Evolutionary conservation across 2,888 invertebrate species (phyloP), one percentile per base, ranked within the genome.

Genomic region (Drosophila vallismaia): DNA sequence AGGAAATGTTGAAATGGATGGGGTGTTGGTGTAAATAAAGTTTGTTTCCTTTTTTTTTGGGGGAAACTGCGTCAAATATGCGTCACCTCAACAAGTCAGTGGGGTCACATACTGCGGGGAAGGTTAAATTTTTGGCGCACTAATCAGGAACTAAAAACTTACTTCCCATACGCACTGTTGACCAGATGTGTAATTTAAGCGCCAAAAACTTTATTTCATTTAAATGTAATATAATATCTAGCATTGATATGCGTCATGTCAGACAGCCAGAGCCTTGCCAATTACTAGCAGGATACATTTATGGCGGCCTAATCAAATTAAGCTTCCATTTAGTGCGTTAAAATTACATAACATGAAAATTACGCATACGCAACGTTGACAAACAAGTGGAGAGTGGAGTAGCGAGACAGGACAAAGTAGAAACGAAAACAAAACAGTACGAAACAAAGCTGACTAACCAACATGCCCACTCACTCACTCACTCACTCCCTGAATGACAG

Each of bases 281-380:
- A 36, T 36, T 36, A 59, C 60, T 5, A 46, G 29, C 28, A 31
- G 60, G 60, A 62, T 49, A 64, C 79, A 78, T 75, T 81, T 85
- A 87, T 75, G 85, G 73, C 67, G 88, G 67, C 70, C 76, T 85
- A 87, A 83, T 84, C 79, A 84, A 84, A 88, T 84, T 84, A 84
- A 76, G 88, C 70, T 77, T 72, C 69, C 79, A 85, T 88, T 84
- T 79, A 85, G 85, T 72, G 79, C 81, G 82, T 77, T 64, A 44
- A 77, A 88, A 88, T 82, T 83, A 80, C 75, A 88, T 88, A 88
- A 88, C 84, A 78, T 76, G 71, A 74, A 88, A 85, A 85, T 87
- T 85, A 87, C 88, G 88, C 86, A 84, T 76, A 86, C 81, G 87
- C 88, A 75, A 46, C 68, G 56, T 72, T 54, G 67, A 46, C 76